Evolutionary conservation across 1,140 invertebrate genomes (phyloP).

Genomic region (Portunus trituberculatus): DNA sequence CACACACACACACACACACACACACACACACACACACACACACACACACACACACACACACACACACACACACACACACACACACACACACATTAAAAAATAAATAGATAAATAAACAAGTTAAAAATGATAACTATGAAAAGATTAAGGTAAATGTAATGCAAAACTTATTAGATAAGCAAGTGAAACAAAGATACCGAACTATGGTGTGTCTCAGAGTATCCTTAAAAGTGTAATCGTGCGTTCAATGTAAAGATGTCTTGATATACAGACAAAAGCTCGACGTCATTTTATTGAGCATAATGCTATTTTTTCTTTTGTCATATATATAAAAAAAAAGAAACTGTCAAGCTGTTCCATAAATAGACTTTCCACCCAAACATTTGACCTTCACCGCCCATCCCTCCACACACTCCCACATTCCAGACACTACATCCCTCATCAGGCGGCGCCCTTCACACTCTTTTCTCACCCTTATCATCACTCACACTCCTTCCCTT

Average conservation of each 20-base stretch:
- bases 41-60: constrained; percentile 29
- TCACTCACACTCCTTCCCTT: not conserved
- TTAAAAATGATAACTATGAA: too few species aligned
- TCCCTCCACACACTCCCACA: not conserved
- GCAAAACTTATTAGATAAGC: too few species aligned
- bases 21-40: constrained; percentile 44
- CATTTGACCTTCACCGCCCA: not conserved
- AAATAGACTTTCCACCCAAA: not conserved
- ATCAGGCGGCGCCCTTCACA: constrained; percentile 10
- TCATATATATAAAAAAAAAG: too few species aligned
- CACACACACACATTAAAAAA: constrained; percentile 31
- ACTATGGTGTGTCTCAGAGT: too few species aligned
- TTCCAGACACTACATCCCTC: not conserved
- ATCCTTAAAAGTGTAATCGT: too few species aligned
- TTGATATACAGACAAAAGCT: too few species aligned
- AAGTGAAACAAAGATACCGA: too few species aligned
- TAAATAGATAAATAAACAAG: too few species aligned
- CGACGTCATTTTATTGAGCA: not conserved
- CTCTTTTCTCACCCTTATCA: not conserved
- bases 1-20: constrained; percentile 30
- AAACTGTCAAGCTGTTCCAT: not conserved
- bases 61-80: constrained; percentile 41
- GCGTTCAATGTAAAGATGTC: too few species aligned
- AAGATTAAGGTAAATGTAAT: too few species aligned
- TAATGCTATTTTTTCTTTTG: too few species aligned